These are phyloP conservation scores for Lycopodina hypogea DNA, from an alignment of 37 sponge, comb jelly and placozoan species.

Conservation along the genomic window DNA sequence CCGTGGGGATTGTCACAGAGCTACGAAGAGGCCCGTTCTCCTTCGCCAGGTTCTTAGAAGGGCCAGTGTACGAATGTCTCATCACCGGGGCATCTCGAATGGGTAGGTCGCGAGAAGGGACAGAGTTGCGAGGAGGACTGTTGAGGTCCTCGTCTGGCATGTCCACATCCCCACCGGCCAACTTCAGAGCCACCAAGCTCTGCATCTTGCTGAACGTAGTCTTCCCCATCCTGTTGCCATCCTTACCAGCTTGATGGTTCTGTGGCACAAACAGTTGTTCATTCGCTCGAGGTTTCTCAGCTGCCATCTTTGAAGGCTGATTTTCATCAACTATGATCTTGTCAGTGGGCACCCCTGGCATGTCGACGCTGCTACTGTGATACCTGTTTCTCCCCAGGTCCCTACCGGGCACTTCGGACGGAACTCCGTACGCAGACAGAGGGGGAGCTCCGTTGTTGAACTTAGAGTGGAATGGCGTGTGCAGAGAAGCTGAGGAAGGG, in stretches of 20 bases:
- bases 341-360: no score
- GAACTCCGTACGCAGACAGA: neutral
- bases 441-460: neutral
- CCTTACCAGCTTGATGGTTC: neutral
- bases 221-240: neutral
- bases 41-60: constrained; percentile 21
- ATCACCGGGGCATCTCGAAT: constrained; percentile 17
- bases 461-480: neutral
- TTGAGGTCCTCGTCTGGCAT: constrained; percentile 48
- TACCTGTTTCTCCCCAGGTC: no score
- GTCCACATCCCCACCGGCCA: constrained; percentile 52
- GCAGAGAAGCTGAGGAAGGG: neutral
- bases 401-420: neutral
- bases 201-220: constrained; percentile 35
- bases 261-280: no score
- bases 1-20: neutral
- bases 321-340: no score
- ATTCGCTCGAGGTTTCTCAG: no score
- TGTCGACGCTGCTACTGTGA: no score
- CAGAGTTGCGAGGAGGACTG: constrained; percentile 9
- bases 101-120: neutral
- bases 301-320: no score
- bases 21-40: neutral
- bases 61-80: constrained; percentile 20
- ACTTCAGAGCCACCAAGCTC: constrained; percentile 43